These are phyloP conservation scores for Alloscopus bannaensis DNA, from an alignment of 2,888 invertebrate species.

Conservation along the genomic window DNA sequence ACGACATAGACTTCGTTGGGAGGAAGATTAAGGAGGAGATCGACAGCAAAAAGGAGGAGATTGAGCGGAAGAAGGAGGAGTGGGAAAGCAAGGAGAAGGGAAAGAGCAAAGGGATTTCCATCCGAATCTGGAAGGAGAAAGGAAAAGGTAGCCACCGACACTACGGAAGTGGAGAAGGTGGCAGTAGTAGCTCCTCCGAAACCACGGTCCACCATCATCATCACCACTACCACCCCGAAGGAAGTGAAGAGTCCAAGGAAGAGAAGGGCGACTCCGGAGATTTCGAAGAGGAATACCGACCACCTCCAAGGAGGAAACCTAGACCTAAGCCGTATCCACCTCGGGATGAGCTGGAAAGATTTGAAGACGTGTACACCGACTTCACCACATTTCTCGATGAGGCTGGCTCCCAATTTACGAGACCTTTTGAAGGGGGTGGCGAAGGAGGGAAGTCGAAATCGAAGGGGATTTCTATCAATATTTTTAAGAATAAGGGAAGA, in stretches of 20 bases:
- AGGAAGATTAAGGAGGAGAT: slow-evolving; percentile 36
- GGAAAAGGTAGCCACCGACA: not conserved
- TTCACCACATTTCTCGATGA: slow-evolving; percentile 26
- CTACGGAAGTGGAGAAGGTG: too few species aligned
- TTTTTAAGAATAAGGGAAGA: slow-evolving; percentile 30
- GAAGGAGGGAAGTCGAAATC: too few species aligned
- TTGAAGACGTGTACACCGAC: not conserved
- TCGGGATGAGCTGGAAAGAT: not conserved
- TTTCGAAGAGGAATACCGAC: not conserved
- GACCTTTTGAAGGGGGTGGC: slow-evolving; percentile 4
- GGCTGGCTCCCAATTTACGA: slow-evolving; percentile 8
- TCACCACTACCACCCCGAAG: slow-evolving; percentile 22
- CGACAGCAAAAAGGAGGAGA: slow-evolving; percentile 22
- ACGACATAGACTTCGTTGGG: slow-evolving; percentile 33
- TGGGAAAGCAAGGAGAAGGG: slow-evolving; percentile 14
- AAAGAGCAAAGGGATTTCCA: slow-evolving; percentile 29
- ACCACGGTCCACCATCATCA: slow-evolving; percentile 29
- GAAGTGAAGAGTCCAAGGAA: not conserved
- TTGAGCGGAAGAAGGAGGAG: slow-evolving; percentile 18
- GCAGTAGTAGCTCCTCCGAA: not conserved
- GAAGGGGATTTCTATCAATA: slow-evolving; percentile 29
- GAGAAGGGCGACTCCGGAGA: not conserved
- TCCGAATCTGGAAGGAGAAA: slow-evolving; percentile 40
- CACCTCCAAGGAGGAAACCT: too few species aligned
- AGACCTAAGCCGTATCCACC: slow-evolving; percentile 17